These are phyloP conservation scores for Trachymyrmex septentrionalis DNA, from an alignment of 1,140 invertebrate genomes.

Conservation along the genomic window DNA sequence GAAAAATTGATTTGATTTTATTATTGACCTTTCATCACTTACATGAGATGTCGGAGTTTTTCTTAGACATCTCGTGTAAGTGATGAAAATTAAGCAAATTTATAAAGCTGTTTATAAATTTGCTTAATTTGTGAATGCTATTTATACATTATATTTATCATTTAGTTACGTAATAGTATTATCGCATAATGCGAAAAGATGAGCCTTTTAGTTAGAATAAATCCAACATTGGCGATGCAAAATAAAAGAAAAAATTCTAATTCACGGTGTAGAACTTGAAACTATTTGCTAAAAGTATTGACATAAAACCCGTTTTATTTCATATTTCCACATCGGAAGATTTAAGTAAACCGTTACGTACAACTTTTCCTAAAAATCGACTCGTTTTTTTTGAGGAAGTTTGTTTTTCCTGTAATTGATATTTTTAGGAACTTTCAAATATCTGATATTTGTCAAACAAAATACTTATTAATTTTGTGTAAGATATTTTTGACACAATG, in stretches of 20 bases:
- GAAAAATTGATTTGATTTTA: constrained; percentile 70
- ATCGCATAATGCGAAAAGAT: not conserved
- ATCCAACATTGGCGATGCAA: not conserved
- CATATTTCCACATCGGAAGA: not conserved
- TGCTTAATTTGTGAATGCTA: too few relatives aligned
- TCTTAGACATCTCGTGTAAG: too few relatives aligned
- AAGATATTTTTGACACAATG: not conserved
- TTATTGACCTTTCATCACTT: not conserved
- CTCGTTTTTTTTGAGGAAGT: not conserved
- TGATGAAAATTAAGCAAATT: too few relatives aligned
- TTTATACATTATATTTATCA: too few relatives aligned
- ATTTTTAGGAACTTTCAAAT: not conserved
- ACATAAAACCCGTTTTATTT: not conserved
- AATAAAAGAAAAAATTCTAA: not conserved
- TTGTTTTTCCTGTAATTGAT: not conserved
- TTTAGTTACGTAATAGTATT: not conserved
- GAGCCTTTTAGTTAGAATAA: not conserved
- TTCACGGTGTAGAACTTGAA: not conserved
- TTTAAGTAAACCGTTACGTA: constrained; percentile 8
- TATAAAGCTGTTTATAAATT: too few relatives aligned
- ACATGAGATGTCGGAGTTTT: too few relatives aligned
- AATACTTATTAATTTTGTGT: not conserved
- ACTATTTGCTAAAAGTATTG: constrained; percentile 22
- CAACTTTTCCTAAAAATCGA: not conserved
- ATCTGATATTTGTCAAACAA: not conserved